Conservation (phyloP, 2,888 invertebrate genomes). For the Hemistola chrysoprasaria region DNA sequence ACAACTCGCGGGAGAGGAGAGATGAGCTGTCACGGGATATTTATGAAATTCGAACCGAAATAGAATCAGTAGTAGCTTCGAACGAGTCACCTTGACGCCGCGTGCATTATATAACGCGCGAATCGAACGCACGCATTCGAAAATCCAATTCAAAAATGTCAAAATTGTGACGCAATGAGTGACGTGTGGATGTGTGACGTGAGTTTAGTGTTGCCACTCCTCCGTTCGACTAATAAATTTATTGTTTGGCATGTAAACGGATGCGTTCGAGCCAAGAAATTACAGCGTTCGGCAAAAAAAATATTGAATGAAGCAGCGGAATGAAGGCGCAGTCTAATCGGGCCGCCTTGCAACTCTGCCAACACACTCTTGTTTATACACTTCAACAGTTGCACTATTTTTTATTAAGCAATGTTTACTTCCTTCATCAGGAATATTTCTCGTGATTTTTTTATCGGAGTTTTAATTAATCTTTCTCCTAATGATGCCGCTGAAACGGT, state of each 20-base stretch:
- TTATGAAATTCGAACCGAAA: constrained; percentile 81
- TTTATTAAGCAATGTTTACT: constrained; percentile 46
- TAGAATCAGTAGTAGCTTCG: constrained; percentile 76
- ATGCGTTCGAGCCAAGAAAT: constrained; percentile 82
- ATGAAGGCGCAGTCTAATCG: constrained; percentile 75
- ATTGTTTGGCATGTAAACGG: constrained; percentile 83
- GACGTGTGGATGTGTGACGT: constrained; percentile 72
- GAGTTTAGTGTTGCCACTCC: constrained; percentile 75
- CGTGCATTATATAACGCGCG: constrained; percentile 68
- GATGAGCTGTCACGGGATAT: constrained; percentile 80
- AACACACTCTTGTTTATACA: constrained; percentile 68
- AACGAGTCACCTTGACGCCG: constrained; percentile 78
- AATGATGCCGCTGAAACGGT: constrained; percentile 68
- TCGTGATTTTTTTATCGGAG: constrained; percentile 65
- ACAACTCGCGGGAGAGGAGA: constrained; percentile 74
- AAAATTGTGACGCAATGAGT: constrained; percentile 65
- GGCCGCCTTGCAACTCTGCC: constrained; percentile 69
- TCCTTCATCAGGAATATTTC: constrained; percentile 27
- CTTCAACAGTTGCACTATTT: constrained; percentile 61
- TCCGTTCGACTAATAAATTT: constrained; percentile 79
- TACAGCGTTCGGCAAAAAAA: constrained; percentile 79
- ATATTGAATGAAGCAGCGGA: constrained; percentile 79
- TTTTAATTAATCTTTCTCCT: constrained; percentile 75
- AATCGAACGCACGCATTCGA: constrained; percentile 47
- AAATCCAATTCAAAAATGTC: constrained; percentile 63